These are phyloP conservation scores for Hepsetus odoe DNA, from an alignment of 2,113 vertebrate species.

Conservation along the genomic window DNA sequence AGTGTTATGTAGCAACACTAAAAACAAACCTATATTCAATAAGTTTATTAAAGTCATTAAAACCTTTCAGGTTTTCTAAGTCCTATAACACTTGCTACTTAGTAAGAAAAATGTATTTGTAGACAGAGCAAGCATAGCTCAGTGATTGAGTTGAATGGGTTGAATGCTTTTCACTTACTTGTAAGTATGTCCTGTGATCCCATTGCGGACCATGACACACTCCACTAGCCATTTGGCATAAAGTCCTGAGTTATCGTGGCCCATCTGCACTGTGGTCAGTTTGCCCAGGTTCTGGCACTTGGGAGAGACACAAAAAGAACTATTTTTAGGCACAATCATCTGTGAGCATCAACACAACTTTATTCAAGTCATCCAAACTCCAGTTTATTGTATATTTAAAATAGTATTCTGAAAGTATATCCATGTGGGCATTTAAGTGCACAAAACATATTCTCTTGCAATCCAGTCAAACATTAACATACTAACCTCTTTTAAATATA, in stretches of 20 bases:
- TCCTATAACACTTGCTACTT: too few species aligned
- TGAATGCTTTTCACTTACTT: slow-evolving; percentile 79
- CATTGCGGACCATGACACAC: slow-evolving; percentile 93
- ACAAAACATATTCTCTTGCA: too few species aligned
- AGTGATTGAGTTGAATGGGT: background rate
- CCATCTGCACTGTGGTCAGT: slow-evolving; percentile 97
- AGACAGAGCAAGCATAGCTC: background rate
- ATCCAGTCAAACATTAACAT: too few species aligned
- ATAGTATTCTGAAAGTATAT: too few species aligned
- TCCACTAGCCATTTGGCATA: slow-evolving; percentile 98
- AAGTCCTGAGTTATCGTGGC: slow-evolving; percentile 95
- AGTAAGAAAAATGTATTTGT: background rate
- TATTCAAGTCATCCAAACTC: background rate
- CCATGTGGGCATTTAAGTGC: too few species aligned
- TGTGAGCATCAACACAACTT: background rate
- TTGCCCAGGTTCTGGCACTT: slow-evolving; percentile 98
- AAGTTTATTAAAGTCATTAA: too few species aligned
- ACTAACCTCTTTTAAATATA: too few species aligned
- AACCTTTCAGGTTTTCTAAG: too few species aligned
- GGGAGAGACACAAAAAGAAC: slow-evolving; percentile 34
- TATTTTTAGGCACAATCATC: background rate
- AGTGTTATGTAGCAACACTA: too few species aligned
- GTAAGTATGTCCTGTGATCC: slow-evolving; percentile 97
- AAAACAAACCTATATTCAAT: too few species aligned
- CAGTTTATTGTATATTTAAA: background rate